Percentiles rank a stretch among this genome's conserved stretches.
Evolutionary conservation across 2,888 invertebrate species (phyloP).

Genomic region (Drosophila pseudotakahashii): DNA sequence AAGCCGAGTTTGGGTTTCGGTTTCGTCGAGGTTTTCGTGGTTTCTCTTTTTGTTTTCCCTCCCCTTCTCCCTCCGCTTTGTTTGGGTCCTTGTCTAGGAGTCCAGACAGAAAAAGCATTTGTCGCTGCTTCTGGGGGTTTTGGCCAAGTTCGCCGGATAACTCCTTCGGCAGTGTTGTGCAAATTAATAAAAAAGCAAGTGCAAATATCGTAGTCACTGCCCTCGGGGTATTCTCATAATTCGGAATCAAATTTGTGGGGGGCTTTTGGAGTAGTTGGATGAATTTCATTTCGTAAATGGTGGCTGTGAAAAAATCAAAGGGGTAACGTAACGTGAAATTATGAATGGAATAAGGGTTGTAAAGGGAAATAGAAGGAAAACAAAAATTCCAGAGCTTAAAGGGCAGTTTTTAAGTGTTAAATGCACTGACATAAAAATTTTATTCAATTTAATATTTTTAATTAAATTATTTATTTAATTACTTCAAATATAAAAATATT

Average conservation of each 20-base stretch:
- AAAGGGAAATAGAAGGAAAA: too few species aligned
- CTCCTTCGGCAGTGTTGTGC: slow-evolving; percentile 31
- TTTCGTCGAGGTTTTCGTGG: slow-evolving; percentile 35
- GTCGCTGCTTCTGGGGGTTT: slow-evolving; percentile 36
- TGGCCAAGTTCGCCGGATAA: slow-evolving; percentile 33
- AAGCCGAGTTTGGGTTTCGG: slow-evolving; percentile 40
- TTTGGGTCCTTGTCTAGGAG: slow-evolving; percentile 26
- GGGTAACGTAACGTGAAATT: slow-evolving; percentile 9
- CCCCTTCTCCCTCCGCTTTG: not conserved
- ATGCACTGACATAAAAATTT: not conserved
- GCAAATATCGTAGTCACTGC: slow-evolving; percentile 23
- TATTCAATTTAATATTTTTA: too few species aligned
- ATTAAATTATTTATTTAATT: too few species aligned
- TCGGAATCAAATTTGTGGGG: slow-evolving; percentile 20
- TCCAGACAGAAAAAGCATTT: slow-evolving; percentile 54
- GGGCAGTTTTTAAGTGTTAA: not conserved
- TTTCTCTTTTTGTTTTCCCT: not conserved
- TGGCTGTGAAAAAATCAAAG: slow-evolving; percentile 25
- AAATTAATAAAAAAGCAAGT: slow-evolving; percentile 47
- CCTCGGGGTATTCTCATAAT: slow-evolving; percentile 9
- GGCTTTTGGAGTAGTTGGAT: slow-evolving; percentile 6
- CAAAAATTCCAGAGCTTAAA: not conserved
- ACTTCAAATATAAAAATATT: too few species aligned
- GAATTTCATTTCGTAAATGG: slow-evolving; percentile 39
- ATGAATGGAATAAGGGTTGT: slow-evolving; percentile 8